Evolutionary conservation across 2,888 invertebrate species (phyloP), one percentile per base, ranked within the genome.

Genomic region (Plebejus argus): DNA sequence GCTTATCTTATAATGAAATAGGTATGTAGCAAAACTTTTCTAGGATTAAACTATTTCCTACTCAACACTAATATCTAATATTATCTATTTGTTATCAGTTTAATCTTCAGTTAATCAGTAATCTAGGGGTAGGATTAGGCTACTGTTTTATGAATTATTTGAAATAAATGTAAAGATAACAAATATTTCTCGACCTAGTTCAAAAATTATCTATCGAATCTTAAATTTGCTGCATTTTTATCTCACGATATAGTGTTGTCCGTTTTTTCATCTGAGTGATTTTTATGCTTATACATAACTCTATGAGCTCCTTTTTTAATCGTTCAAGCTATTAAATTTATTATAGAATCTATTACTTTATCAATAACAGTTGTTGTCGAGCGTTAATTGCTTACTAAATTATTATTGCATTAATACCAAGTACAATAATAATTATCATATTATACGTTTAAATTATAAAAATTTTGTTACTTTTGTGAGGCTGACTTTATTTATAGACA

Each of bases 31-130:
- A 66, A 4, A 66, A 66, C 66, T 66, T 1, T 66, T 66, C 72
- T 72, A 72, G 72, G 72, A 45, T 45, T 72, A 45, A 12, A 15
- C 72, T 39, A 72, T 72, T 72, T 72, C 72, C 72, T 72, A 39
- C 39, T 39, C 39, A 72, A 45, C 6, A 20, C 45, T 45, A 72
- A 28, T 45, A 72, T 23, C 23, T 72, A 45, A 72, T 45, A 71
- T 71, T n/a, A n/a, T 35, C 35, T 39, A n/a, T 71, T 71, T 39
- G 71, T 39, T 71, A 72, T 72, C 20, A 72, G 45, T 45, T 45
- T 72, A 20, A 39, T 45, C 66, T 66, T 66, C 5, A 66, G 28
- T 33, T 33, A 66, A 66, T 66, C 66, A 28, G 28, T 66, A 33
- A 66, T 66, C 66, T 66, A 66, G 66, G 66, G 28, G 28, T 66